Conservation (phyloP, 2,888 invertebrate genomes). For the Furcula furcula region DNA sequence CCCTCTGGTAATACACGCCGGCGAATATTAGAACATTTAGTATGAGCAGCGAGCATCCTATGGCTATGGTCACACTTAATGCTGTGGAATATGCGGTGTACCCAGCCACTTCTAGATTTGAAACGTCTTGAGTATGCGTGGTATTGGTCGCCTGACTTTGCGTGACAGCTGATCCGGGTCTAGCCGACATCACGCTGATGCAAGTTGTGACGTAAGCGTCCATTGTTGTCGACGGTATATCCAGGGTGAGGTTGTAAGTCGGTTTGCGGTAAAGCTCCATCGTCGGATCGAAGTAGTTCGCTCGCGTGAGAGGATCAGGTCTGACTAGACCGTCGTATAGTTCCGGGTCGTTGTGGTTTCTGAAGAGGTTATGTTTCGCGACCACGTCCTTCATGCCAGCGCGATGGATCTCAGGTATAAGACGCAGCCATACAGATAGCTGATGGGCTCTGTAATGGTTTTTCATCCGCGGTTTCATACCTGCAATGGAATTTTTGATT, state of each 20-base stretch:
- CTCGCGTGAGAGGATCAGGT: conserved; percentile 88
- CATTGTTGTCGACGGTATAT: conserved; percentile 78
- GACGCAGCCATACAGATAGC: conserved; percentile 95
- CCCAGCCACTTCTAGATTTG: conserved; percentile 90
- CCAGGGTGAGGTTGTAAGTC: conserved; percentile 79
- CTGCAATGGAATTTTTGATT: conserved; percentile 80
- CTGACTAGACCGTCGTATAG: conserved; percentile 95
- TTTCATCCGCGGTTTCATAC: conserved; percentile 95
- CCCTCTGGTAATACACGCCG: conserved; percentile 91
- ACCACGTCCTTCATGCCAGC: conserved; percentile 95
- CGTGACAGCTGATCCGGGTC: conserved; percentile 76
- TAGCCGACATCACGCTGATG: conserved; percentile 86
- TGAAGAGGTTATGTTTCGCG: conserved; percentile 93
- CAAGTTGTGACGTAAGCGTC: conserved; percentile 86
- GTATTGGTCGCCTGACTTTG: conserved; percentile 77
- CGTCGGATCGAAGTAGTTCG: conserved; percentile 84
- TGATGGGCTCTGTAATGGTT: conserved; percentile 98
- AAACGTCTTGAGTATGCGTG: conserved; percentile 87
- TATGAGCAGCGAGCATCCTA: conserved; percentile 90
- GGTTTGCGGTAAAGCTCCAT: conserved; percentile 84
- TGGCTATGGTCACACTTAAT: conserved; percentile 89
- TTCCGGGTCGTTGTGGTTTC: conserved; percentile 93
- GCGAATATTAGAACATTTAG: conserved; percentile 92
- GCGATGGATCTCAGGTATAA: conserved; percentile 95
- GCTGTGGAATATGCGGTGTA: conserved; percentile 89